Evolutionary conservation across 2,888 invertebrate species (phyloP).

Genomic region (Ctenicera cuprea): DNA sequence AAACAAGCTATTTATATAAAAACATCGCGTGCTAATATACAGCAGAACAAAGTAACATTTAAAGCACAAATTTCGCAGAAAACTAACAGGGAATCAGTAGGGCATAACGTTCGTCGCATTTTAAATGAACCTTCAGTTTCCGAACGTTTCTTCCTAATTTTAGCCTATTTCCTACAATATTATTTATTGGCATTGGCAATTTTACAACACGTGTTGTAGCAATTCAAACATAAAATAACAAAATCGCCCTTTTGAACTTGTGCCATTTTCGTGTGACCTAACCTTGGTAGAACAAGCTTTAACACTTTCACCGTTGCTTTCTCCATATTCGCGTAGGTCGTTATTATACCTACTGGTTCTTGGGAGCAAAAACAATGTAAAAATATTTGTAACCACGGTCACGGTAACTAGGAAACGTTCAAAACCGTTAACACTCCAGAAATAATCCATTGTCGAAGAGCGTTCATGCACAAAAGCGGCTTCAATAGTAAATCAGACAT

Average conservation of each 20-base stretch:
- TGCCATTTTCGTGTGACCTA: constrained; percentile 26
- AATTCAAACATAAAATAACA: too few species aligned
- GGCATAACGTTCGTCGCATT: constrained; percentile 20
- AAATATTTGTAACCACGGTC: constrained; percentile 34
- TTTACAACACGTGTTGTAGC: not conserved
- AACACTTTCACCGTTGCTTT: constrained; percentile 46
- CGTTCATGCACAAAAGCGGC: constrained; percentile 44
- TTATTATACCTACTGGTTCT: constrained; percentile 16
- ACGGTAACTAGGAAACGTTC: constrained; percentile 32
- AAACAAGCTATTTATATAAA: constrained; percentile 11
- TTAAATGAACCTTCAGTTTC: not conserved
- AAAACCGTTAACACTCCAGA: constrained; percentile 18
- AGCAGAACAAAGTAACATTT: constrained; percentile 17
- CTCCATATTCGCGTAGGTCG: constrained; percentile 37
- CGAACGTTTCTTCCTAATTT: not conserved
- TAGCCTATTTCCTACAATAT: not conserved
- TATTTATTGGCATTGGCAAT: constrained; percentile 4
- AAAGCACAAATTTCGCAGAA: constrained; percentile 25
- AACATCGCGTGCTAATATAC: constrained; percentile 24
- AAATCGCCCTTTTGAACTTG: constrained; percentile 32
- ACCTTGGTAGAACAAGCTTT: constrained; percentile 9
- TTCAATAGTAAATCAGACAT: constrained; percentile 42
- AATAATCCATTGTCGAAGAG: constrained; percentile 42
- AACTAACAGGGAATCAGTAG: not conserved
- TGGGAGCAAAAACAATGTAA: constrained; percentile 35